phyloP scores from a whole-genome alignment of 2,888 invertebrate species.

The Dicranocentrus wangi region DNA sequence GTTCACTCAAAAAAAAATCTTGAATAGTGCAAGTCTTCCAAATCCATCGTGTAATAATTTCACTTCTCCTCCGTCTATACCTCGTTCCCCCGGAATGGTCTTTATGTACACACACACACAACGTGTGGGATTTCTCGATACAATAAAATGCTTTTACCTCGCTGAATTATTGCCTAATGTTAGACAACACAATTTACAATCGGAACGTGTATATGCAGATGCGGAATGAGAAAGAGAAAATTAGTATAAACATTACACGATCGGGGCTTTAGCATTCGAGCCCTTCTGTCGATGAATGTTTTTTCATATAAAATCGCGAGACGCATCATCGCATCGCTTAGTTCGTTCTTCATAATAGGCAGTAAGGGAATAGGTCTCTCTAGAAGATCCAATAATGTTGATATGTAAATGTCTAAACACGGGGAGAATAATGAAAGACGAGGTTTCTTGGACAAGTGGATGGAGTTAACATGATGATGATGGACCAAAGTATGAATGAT shows the following conservation, averaged over 20 bases:
- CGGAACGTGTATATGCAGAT: neutral
- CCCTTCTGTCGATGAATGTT: no score
- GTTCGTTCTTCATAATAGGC: no score
- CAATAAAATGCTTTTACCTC: constrained; percentile 7
- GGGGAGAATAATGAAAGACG: neutral
- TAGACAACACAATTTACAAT: neutral
- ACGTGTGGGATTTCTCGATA: constrained; percentile 18
- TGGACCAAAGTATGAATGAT: constrained; percentile 5
- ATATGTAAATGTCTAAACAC: neutral
- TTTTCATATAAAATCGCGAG: no score
- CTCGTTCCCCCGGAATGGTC: neutral
- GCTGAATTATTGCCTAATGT: neutral
- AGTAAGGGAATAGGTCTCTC: no score
- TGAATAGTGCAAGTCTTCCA: no score
- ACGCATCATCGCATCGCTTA: no score
- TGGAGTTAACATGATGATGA: no score
- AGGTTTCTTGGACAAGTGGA: neutral
- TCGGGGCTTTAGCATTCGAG: neutral
- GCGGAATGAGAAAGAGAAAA: neutral
- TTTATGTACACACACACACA: neutral
- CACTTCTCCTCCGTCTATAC: no score
- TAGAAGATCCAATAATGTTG: neutral
- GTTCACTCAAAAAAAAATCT: no score
- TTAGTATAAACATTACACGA: constrained; percentile 4
- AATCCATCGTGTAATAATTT: no score